phyloP scores from a whole-genome alignment of 2,797 vertebrate species.

The Falco peregrinus region DNA sequence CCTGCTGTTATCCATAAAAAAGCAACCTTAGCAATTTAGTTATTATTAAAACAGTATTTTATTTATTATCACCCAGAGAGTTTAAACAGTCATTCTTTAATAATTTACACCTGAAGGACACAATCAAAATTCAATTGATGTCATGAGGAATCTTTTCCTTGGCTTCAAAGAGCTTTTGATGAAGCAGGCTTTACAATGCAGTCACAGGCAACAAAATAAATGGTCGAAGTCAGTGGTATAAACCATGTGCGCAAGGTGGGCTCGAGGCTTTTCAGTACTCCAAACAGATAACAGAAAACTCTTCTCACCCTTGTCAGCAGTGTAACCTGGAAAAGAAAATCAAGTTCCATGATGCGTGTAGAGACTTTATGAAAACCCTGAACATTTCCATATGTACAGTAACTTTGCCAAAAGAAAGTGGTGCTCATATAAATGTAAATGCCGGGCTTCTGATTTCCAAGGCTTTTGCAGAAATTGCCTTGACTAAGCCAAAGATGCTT shows the following conservation, averaged over 20 bases:
- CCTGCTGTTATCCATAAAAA: neutral
- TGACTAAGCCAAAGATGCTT: neutral
- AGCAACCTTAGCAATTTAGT: neutral
- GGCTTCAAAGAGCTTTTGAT: conserved; percentile 16
- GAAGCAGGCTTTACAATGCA: neutral
- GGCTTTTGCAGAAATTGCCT: neutral
- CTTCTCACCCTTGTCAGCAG: neutral
- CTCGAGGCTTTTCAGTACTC: neutral
- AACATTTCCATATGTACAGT: neutral
- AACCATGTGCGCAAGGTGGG: neutral
- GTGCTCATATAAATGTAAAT: too few species aligned
- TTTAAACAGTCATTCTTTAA: neutral
- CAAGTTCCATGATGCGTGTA: neutral
- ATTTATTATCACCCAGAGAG: neutral
- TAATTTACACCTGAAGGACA: neutral
- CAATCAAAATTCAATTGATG: neutral
- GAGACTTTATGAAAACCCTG: neutral
- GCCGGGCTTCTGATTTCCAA: neutral
- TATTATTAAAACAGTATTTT: neutral
- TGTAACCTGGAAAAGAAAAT: neutral
- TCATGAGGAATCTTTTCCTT: neutral
- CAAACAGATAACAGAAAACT: neutral
- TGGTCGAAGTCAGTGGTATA: neutral
- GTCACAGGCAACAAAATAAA: neutral
- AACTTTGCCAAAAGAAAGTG: neutral